Evolutionary conservation across 2,797 vertebrate genomes (phyloP), one percentile per base, ranked within the genome.

Genomic region (Amniataba percoides): DNA sequence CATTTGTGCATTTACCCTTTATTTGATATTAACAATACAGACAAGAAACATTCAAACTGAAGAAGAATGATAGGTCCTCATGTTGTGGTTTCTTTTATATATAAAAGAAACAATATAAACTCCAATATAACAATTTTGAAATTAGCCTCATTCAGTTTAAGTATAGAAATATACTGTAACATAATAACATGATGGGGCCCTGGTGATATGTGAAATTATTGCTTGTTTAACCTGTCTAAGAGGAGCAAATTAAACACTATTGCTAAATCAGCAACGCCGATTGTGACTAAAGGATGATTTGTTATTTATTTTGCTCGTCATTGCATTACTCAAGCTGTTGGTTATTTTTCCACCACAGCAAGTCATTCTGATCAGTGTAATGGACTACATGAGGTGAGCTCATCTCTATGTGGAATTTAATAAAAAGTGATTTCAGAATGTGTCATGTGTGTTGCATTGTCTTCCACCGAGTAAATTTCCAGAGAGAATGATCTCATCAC

Each of bases 401-500:
- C 90, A 93, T 90, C 78, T 77, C 87, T 82, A 16, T 79, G 65
- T 74, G 63, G 77, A 80, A 89, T 91, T 83, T 71, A 86, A 88
- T 91, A 82, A 81, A 82, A 85, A 78, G 75, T 87, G 84, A 90
- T 89, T 87, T 92, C 87, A 90, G 71, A 87, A 63, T 72, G 62
- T 92, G 89, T 88, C 85, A 77, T 89, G 73, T 79, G 82, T 58
- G 85, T 87, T 86, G 75, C 79, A 56, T 70, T 84, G 85, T 62
- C 61, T 74, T 89, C 65, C 65, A 63, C 80, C 61, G 86, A 80
- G 80, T 86, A 84, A 31, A 83, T 66, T 80, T 83, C 76, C 67
- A 80, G 65, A 81, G 67, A 84, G 83, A 73, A 85, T 93, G 90
- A 94, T 81, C 91, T 93, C 93, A 93, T 90, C 84, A 63, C 57